Evolutionary conservation across 2,888 invertebrate species (phyloP), one percentile per base, ranked within the genome.

Genomic region (Lordiphosa fenestrarum): DNA sequence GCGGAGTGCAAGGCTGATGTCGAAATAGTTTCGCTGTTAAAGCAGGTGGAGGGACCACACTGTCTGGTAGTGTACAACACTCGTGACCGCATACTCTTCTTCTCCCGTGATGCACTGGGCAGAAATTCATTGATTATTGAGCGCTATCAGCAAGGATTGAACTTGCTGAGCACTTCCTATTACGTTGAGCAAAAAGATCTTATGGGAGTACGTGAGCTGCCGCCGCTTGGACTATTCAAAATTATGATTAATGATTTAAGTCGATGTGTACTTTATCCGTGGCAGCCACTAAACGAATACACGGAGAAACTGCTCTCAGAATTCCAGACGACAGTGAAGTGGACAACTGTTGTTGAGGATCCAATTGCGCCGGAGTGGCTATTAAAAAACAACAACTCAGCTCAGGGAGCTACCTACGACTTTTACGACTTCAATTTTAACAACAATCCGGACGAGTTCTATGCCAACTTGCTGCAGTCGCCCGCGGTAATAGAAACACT

Each of bases 61-160:
- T 93, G 96, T 55, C 91, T 98, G 59, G 91, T 98, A 69, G 95
- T 94, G 86, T 95, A 92, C 86, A 92, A 94, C 82, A 92, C 91
- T 83, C 48, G 69, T 4, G 88, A 86, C 0, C 89, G 91, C 39
- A 86, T 88, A 10, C 73, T 98, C 38, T 96, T 94, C 91, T 96
- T 98, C 89, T 94, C 94, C 1, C 91, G 98, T 84, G 98, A 98
- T 89, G 91, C 91, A 70, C 93, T 96, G 86, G 98, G 98, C 36
- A 91, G 98, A 71, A 94, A 95, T 83, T 96, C 97, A 87, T 90
- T 98, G 44, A 89, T 98, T 38, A 88, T 94, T 44, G 91, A 93
- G 72, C 73, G 70, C 3, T 60, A 69, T 23, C 12, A 50, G 9
- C 30, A 42, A 0, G 66, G 66, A 30, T 25, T 87, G 7, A 53